Evolutionary conservation across 2,797 vertebrate genomes (phyloP), one percentile per base, ranked within the genome.

Genomic region (Microtus californicus): DNA sequence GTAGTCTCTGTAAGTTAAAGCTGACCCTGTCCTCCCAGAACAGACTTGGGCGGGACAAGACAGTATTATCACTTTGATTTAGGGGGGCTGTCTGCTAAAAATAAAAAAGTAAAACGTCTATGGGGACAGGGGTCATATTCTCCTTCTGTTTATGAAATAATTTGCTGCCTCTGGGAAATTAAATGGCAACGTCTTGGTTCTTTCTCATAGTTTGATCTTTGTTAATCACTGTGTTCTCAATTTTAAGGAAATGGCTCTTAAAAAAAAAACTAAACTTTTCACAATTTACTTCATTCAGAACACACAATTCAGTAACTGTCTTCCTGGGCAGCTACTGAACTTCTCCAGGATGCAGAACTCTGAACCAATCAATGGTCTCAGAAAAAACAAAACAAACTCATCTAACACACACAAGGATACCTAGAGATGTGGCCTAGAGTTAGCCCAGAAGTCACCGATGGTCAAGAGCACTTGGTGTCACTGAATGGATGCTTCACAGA

Each of bases 401-500:
- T 59, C 11, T 78, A 90, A 94, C 74, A 93, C 21, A 79, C 61
- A 10, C 83, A 93, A 79, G n/a, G 63, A n/a, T 91, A 77, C 91
- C 87, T 93, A 95, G 93, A 87, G 93, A 86, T 79, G 40, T 2
- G 13, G 23, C 48, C 34, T 95, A 95, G 89, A 95, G 31, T 89
- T 95, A 91, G 65, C 63, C 73, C 65, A 79, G 56, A 74, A 79
- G 56, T 76, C 40, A 27, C 4, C 81, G 83, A 29, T 81, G 78
- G 87, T 71, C 71, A 77, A 89, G n/a, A 85, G 37, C 86, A 91
- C 92, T 95, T 93, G 80, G 11, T 87, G n/a, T 87, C 79, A 88
- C 89, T 94, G 90, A 96, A 73, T 82, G 82, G 63, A 95, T 81
- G 69, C 69, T 94, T 91, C 95, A 95, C 2, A 93, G 71, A 87